These are phyloP conservation scores for Drosophila tristis DNA, from an alignment of 1,140 invertebrate species.

Conservation along the genomic window DNA sequence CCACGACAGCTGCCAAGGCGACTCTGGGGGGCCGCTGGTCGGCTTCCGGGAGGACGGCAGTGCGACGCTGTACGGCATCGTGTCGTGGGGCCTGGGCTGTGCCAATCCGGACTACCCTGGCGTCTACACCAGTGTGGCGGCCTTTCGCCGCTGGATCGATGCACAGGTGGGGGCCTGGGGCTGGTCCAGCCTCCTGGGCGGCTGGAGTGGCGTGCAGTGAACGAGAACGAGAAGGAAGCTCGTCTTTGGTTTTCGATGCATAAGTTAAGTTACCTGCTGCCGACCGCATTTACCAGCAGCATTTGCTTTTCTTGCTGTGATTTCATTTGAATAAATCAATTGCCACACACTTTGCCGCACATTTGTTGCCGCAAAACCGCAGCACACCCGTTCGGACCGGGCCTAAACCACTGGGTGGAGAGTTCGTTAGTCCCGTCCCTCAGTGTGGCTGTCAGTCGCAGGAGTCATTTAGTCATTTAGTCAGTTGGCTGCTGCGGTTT, in stretches of 20 bases:
- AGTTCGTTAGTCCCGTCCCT: background rate
- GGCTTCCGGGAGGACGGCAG: slow-evolving; percentile 55
- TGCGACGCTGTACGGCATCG: slow-evolving; percentile 84
- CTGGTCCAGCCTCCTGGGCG: slow-evolving; percentile 45
- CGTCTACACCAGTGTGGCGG: slow-evolving; percentile 80
- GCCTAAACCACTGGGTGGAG: slow-evolving; percentile 29
- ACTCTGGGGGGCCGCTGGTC: slow-evolving; percentile 76
- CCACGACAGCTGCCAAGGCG: slow-evolving; percentile 74
- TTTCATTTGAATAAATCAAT: slow-evolving; percentile 63
- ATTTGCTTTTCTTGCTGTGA: slow-evolving; percentile 38
- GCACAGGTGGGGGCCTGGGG: slow-evolving; percentile 66
- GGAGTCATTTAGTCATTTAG: slow-evolving; percentile 61
- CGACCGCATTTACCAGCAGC: slow-evolving; percentile 12
- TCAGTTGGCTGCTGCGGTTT: slow-evolving; percentile 61
- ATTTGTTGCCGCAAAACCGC: slow-evolving; percentile 54
- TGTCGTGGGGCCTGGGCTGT: slow-evolving; percentile 85
- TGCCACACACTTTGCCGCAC: slow-evolving; percentile 34
- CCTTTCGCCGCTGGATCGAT: slow-evolving; percentile 74
- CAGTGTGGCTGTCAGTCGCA: slow-evolving; percentile 18
- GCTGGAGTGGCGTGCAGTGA: slow-evolving; percentile 64
- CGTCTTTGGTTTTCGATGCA: slow-evolving; percentile 31
- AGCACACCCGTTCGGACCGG: slow-evolving; percentile 22
- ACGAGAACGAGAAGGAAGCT: background rate
- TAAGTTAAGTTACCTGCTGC: slow-evolving; percentile 56
- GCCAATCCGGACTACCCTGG: slow-evolving; percentile 86